Evolutionary conservation across 2,888 invertebrate species (phyloP), one percentile per base, ranked within the genome.

Genomic region (Pandemis heparana): DNA sequence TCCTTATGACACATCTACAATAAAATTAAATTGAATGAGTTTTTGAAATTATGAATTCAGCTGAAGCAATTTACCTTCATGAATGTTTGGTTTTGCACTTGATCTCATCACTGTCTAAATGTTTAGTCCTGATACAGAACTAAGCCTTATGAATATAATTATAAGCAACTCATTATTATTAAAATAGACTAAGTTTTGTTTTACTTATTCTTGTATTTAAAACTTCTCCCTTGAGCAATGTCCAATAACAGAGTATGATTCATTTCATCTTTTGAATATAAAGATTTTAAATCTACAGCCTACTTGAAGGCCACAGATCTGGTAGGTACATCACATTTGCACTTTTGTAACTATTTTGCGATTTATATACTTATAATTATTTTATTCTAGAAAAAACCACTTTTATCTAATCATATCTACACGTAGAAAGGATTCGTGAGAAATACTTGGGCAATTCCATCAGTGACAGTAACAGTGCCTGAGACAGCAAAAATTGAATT

Each of bases 361-460:
- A 41, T 39, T 38, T 14, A 46, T 9, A 23, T 38, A 32, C 23
- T 32, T 32, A 32, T 53, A 66, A 38, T 9, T 10, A 51, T 32
- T 46, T 12, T 53, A 16, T 66, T 61, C 66, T 53, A 71, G 66
- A 61, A 51, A 53, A 66, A 48, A 51, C 18, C 18, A 23, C n/a
- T n/a, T 56, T 72, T 73, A 68, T 68, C 68, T 73, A 68, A 73
- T 68, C 73, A 48, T 68, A 73, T 68, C 62, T 72, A 23, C 39
- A 39, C 59, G 18, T 56, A 64, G 48, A 68, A 68, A 73, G 56
- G 41, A 38, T 68, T 67, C 63, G 23, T 68, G 59, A 63, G 39
- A 46, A 63, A 68, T 39, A 62, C 56, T 39, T 56, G 18, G 48
- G 63, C 46, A 59, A 56, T 73, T 59, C 12, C 39, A 63, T 56